A percentile compares a stretch with the other conserved stretches of the same genome.
These are phyloP conservation scores for Drosophila vallismaia DNA, from an alignment of 2,888 invertebrate species.

Conservation along the genomic window DNA sequence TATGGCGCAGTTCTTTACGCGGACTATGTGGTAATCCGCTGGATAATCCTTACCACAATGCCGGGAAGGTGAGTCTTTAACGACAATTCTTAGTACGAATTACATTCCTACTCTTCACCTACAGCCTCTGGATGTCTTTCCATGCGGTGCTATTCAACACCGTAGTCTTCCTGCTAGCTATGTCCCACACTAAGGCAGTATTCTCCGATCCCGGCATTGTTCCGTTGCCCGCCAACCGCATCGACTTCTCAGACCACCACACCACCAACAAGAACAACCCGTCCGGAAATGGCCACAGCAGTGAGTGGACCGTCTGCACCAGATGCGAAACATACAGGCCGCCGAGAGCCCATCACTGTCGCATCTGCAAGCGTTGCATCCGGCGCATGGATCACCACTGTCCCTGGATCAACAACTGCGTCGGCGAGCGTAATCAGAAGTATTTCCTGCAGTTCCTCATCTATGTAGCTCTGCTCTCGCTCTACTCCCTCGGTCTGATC, in stretches of 20 bases:
- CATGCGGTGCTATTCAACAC: constrained; percentile 92
- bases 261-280: constrained; percentile 84
- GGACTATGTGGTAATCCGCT: constrained; percentile 93
- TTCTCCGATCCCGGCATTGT: constrained; percentile 95
- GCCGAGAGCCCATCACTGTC: constrained; percentile 94
- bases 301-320: constrained; percentile 89
- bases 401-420: constrained; percentile 97
- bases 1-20: constrained; percentile 93
- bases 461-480: constrained; percentile 88
- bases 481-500: constrained; percentile 89
- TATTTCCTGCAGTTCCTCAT: constrained; percentile 95
- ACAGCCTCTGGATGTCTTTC: constrained; percentile 92
- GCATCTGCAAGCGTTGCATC: constrained; percentile 93
- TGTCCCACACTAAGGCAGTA: constrained; percentile 93
- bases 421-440: constrained; percentile 96
- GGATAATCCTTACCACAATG: constrained; percentile 93
- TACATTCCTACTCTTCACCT: constrained; percentile 66
- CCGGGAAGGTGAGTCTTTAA: constrained; percentile 87
- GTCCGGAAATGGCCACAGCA: constrained; percentile 85
- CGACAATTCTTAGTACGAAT: not conserved
- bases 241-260: constrained; percentile 93
- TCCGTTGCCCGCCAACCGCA: constrained; percentile 88
- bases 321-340: constrained; percentile 93
- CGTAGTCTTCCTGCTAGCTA: constrained; percentile 89
- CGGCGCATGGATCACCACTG: constrained; percentile 87